Conservation (phyloP, 2,797 vertebrate species). For the Phoeniculus purpureus region DNA sequence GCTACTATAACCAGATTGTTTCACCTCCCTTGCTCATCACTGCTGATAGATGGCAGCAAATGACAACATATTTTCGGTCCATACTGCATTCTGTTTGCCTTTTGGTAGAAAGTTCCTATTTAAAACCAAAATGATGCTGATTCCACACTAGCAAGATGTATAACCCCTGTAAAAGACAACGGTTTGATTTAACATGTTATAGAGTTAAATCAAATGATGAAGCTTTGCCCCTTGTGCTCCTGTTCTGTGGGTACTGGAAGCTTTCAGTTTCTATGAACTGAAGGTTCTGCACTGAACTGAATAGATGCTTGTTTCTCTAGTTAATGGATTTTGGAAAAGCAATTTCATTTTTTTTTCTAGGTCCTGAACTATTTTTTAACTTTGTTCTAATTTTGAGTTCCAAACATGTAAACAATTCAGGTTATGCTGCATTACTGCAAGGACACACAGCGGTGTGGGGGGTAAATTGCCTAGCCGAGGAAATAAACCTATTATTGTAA, state of each 20-base stretch:
- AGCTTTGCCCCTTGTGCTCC: not conserved
- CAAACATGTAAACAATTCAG: not conserved
- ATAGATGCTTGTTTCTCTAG: not conserved
- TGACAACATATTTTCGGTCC: not conserved
- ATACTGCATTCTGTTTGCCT: not conserved
- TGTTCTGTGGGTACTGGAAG: not conserved
- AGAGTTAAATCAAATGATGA: not conserved
- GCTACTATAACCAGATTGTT: not conserved
- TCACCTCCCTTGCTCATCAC: not conserved
- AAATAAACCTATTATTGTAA: not conserved
- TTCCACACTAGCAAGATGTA: not conserved
- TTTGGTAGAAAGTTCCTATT: not conserved
- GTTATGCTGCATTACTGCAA: not conserved
- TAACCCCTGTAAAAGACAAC: not conserved
- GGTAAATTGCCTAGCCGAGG: not conserved
- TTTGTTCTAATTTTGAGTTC: not conserved
- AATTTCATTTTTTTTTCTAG: not conserved
- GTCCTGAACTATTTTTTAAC: not conserved
- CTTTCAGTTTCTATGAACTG: not conserved
- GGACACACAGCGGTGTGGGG: not conserved
- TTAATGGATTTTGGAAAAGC: fast-evolving
- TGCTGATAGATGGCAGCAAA: slow-evolving; percentile 74
- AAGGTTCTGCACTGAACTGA: not conserved
- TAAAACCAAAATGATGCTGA: slow-evolving; percentile 31
- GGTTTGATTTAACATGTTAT: not conserved